These are phyloP conservation scores for Pollicipes pollicipes DNA, from an alignment of 1,140 invertebrate species.

Conservation along the genomic window DNA sequence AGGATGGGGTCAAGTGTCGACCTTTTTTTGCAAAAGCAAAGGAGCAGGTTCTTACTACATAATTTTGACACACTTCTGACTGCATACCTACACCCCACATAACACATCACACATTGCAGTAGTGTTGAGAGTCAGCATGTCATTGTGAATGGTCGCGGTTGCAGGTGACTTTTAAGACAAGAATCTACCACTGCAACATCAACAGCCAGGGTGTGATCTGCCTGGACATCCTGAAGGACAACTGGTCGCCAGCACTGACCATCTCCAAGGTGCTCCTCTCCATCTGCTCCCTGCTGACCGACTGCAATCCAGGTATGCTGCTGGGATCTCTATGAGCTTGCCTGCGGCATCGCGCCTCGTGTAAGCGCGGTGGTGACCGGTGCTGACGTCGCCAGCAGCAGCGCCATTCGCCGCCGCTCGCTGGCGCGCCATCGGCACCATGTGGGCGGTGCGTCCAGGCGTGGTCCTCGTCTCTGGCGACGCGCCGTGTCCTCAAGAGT, in stretches of 20 bases:
- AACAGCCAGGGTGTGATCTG: slow-evolving; percentile 93
- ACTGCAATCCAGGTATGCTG: slow-evolving; percentile 77
- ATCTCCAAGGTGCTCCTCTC: slow-evolving; percentile 80
- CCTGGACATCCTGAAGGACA: slow-evolving; percentile 86
- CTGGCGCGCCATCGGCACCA: too few species aligned
- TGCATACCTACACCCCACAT: too few species aligned
- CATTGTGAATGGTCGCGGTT: neutral
- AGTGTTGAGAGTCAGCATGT: too few species aligned
- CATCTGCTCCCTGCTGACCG: slow-evolving; percentile 85
- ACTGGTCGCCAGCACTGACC: slow-evolving; percentile 86
- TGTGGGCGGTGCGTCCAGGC: too few species aligned
- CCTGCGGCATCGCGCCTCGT: neutral
- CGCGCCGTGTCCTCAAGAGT: too few species aligned
- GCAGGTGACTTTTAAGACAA: slow-evolving; percentile 75
- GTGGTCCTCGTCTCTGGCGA: too few species aligned
- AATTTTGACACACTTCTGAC: too few species aligned
- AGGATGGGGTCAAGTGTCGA: too few species aligned
- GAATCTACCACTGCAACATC: slow-evolving; percentile 94
- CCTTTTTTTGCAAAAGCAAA: too few species aligned
- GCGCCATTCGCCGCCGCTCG: slow-evolving; percentile 22
- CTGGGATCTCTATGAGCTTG: neutral
- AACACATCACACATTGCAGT: too few species aligned
- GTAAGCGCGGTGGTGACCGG: neutral
- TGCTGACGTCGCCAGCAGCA: slow-evolving; percentile 16
- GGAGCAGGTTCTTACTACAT: too few species aligned